Evolutionary conservation across 2,113 vertebrate species (phyloP).

Genomic region (Gallinago media): DNA sequence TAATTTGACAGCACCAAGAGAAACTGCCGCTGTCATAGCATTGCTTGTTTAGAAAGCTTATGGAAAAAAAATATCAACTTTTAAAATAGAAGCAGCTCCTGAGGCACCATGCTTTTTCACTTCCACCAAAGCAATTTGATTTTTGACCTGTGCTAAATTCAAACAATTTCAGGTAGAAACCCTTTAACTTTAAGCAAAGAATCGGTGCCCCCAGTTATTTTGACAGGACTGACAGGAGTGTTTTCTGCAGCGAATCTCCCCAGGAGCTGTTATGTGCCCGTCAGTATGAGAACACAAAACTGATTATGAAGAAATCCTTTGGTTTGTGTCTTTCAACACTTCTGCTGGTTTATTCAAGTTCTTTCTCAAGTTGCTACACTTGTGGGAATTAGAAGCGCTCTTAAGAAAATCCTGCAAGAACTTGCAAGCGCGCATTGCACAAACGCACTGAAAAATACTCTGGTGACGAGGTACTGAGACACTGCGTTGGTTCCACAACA

Average conservation of each 20-base stretch:
- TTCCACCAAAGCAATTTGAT: not conserved
- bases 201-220: not conserved
- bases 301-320: conserved; percentile 14
- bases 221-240: not conserved
- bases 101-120: not conserved
- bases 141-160: not conserved
- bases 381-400: not conserved
- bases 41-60: not conserved
- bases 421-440: not conserved
- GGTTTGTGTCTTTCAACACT: conserved; percentile 27
- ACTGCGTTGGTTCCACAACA: rapidly evolving
- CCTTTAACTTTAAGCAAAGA: not conserved
- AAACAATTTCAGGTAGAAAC: not conserved
- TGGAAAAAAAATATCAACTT: not conserved
- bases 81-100: not conserved
- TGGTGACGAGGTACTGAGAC: rapidly evolving
- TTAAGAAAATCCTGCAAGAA: not conserved
- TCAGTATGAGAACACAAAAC: not conserved
- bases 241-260: not conserved
- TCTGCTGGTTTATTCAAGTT: not conserved
- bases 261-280: not conserved
- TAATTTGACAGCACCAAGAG: not conserved
- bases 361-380: not conserved
- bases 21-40: not conserved
- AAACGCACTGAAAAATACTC: not conserved